A percentile compares a stretch with the other conserved stretches of the same genome.
These are phyloP conservation scores for Astatotilapia flaviijosephi DNA, from an alignment of 2,113 vertebrate genomes.

Conservation along the genomic window DNA sequence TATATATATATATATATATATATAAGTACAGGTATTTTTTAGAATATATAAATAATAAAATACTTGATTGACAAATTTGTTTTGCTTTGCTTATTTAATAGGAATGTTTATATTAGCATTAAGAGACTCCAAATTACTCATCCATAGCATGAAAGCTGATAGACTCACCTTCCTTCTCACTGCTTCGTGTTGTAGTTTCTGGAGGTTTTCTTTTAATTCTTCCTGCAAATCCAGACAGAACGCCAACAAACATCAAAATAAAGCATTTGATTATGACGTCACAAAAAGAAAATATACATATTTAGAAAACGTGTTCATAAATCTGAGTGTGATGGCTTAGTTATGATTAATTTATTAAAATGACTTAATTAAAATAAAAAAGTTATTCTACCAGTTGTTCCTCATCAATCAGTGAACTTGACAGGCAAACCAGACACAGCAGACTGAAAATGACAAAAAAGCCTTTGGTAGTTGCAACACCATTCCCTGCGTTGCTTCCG, in stretches of 20 bases:
- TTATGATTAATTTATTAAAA: background rate
- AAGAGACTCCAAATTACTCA: background rate
- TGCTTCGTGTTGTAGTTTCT: background rate
- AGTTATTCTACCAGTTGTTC: background rate
- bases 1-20: accelerated
- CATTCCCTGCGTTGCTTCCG: background rate
- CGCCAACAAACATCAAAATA: accelerated
- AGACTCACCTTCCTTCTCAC: background rate
- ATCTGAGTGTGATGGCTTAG: background rate
- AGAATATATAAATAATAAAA: background rate
- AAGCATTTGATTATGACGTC: background rate
- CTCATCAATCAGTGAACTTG: background rate
- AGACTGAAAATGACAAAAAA: background rate
- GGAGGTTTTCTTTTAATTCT: background rate
- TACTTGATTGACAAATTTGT: background rate
- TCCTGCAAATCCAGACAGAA: background rate
- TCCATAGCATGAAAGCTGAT: background rate
- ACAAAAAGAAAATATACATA: background rate
- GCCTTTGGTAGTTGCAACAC: background rate
- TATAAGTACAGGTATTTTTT: background rate
- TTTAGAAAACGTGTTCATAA: background rate
- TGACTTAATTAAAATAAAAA: background rate
- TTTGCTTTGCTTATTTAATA: background rate
- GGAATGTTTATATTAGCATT: background rate
- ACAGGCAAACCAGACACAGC: background rate